A percentile compares a stretch with the other conserved stretches of the same genome.
phyloP scores from a whole-genome alignment of 2,113 vertebrate genomes.

The Bostrychus sinensis region DNA sequence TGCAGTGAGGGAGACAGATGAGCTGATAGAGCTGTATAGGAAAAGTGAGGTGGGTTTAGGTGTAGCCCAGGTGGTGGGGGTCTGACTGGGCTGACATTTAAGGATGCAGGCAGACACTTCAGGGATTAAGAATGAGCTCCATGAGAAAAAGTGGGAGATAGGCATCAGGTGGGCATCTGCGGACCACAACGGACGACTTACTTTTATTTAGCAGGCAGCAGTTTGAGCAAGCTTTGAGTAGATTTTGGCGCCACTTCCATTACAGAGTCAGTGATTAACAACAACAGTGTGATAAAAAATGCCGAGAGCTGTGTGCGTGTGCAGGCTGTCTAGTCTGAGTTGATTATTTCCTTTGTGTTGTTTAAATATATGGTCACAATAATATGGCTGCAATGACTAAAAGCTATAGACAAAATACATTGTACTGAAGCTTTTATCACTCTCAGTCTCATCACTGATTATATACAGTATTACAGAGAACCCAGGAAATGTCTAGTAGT shows the following conservation, averaged over 20 bases:
- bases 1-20: slow-evolving; percentile 5
- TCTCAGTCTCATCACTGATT: too few relatives aligned
- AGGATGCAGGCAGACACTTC: slow-evolving; percentile 9
- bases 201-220: not conserved
- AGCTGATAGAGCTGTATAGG: slow-evolving; percentile 19
- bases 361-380: too few relatives aligned
- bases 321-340: not conserved
- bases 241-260: not conserved
- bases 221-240: not conserved
- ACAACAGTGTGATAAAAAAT: not conserved
- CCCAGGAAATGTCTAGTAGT: too few relatives aligned
- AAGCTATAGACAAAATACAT: too few relatives aligned
- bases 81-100: slow-evolving; percentile 7
- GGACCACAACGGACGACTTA: slow-evolving; percentile 22
- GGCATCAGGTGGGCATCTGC: slow-evolving; percentile 39
- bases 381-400: too few relatives aligned
- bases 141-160: slow-evolving; percentile 56
- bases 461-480: too few relatives aligned
- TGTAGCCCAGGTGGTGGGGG: not conserved
- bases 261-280: not conserved
- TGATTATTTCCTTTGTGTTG: not conserved
- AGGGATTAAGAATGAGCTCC: slow-evolving; percentile 37
- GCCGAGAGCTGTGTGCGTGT: not conserved
- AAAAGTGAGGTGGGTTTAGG: not conserved
- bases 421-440: too few relatives aligned